Evolutionary conservation across 2,113 vertebrate genomes (phyloP), one percentile per base, ranked within the genome.

Genomic region (Aptenodytes forsteri): DNA sequence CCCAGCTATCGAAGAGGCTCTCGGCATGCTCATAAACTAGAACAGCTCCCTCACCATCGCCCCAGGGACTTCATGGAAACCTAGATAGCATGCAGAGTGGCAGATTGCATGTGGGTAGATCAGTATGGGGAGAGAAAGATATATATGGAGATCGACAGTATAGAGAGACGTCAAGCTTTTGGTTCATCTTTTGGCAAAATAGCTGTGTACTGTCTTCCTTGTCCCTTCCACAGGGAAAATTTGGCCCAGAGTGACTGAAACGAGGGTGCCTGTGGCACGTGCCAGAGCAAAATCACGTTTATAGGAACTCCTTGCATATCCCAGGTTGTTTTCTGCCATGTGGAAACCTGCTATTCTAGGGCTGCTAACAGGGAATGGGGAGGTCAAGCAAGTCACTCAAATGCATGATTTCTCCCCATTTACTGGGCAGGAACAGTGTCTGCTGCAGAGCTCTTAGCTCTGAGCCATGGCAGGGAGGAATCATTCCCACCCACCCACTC

Each of bases 41-140:
- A 93, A 49, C 91, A 93, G 73, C 70, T 89, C 87, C 89, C 29
- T 85, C 87, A 12, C 18, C 61, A 32, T 17, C 5, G 0, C 78
- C 90, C 87, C 77, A 23, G 84, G 82, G 87, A 8, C 61, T 85
- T 15, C 62, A 27, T 5, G 66, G 75, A 52, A 85, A 52, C 40
- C 78, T 30, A 44, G 90, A 44, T 3, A 7, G 49, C 67, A 91
- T 30, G 11, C 7, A 2, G 83, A 87, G 91, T 25, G 36, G 83
- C 96, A 97, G 95, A 93, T 96, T 90, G 93, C 89, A 62, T 9
- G 96, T 96, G 95, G 96, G 96, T 61, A 96, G 96, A 79, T 52
- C 79, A 73, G 95, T 29, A 61, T 69, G 75, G 77, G 64, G 70
- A 94, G 70, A 80, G 58, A 46, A 52, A 36, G 71, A 90, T 36